Evolutionary conservation across 2,113 vertebrate genomes (phyloP).

Genomic region (Pseudopodoces humilis): DNA sequence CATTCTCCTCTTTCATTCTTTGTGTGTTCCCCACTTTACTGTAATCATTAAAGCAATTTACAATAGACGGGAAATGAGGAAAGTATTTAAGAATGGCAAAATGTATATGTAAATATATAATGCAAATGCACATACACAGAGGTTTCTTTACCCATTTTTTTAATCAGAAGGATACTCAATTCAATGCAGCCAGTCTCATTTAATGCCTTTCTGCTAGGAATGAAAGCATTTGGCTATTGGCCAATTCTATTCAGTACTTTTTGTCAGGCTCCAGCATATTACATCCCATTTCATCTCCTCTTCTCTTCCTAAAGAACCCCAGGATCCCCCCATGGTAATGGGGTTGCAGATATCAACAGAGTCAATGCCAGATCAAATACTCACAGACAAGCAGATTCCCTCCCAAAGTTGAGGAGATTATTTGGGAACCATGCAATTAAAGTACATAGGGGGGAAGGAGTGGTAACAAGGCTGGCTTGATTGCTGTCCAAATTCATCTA

Average conservation of each 20-base stretch:
- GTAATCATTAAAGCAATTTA: neutral
- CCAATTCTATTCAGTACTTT: neutral
- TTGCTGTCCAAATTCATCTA: neutral
- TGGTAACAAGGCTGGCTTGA: neutral
- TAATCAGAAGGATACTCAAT: neutral
- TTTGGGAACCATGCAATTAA: conserved; percentile 17
- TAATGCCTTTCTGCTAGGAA: conserved; percentile 33
- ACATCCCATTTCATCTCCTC: neutral
- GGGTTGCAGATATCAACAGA: neutral
- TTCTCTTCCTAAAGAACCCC: neutral
- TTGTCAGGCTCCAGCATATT: neutral
- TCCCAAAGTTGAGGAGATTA: neutral
- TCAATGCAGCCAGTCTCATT: neutral
- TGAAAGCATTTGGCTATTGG: neutral
- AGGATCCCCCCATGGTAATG: neutral
- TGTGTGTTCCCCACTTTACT: neutral
- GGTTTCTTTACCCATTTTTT: neutral
- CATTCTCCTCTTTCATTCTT: neutral
- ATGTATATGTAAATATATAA: neutral
- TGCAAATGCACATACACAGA: neutral
- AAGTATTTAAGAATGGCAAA: conserved; percentile 6
- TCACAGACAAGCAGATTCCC: neutral
- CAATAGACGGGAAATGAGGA: neutral
- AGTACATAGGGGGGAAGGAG: neutral
- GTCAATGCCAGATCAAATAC: neutral